Conservation (phyloP, 1,140 invertebrate species). For the Alviniconcha marisindica region DNA sequence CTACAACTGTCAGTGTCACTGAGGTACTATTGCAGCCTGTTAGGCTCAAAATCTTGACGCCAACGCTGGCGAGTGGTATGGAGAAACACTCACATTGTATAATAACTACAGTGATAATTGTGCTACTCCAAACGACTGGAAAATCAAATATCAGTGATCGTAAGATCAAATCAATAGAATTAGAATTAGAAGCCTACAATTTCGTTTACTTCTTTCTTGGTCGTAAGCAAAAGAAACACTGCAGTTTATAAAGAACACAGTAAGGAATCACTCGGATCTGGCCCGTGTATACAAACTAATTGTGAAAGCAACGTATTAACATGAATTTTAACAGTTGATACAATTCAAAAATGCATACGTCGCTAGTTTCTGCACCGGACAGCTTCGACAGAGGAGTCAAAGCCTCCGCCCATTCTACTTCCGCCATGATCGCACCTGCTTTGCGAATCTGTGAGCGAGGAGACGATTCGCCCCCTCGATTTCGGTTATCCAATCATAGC, state of each 20-base stretch:
- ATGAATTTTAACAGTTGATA: not conserved
- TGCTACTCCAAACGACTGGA: too few species aligned
- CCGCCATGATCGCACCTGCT: constrained; percentile 36
- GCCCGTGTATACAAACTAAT: not conserved
- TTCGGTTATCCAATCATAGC: constrained; percentile 16
- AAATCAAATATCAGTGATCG: too few species aligned
- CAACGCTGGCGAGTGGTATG: too few species aligned
- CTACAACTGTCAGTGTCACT: too few species aligned
- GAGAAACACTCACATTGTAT: too few species aligned
- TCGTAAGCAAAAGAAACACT: not conserved
- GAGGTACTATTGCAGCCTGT: too few species aligned
- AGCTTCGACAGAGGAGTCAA: constrained; percentile 17
- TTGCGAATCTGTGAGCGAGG: not conserved
- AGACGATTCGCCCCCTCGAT: constrained; percentile 23
- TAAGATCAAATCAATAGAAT: too few species aligned
- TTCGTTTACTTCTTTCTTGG: not conserved
- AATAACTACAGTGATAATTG: too few species aligned
- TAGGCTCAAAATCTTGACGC: too few species aligned
- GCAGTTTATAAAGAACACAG: not conserved
- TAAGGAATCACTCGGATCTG: too few species aligned
- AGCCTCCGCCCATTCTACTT: constrained; percentile 34
- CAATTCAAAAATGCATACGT: too few species aligned
- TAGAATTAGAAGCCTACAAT: not conserved
- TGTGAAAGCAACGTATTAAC: not conserved
- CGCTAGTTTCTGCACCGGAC: constrained; percentile 23